Evolutionary conservation across 2,797 vertebrate species (phyloP), one percentile per base, ranked within the genome.

Genomic region (Lophura swinhoii): DNA sequence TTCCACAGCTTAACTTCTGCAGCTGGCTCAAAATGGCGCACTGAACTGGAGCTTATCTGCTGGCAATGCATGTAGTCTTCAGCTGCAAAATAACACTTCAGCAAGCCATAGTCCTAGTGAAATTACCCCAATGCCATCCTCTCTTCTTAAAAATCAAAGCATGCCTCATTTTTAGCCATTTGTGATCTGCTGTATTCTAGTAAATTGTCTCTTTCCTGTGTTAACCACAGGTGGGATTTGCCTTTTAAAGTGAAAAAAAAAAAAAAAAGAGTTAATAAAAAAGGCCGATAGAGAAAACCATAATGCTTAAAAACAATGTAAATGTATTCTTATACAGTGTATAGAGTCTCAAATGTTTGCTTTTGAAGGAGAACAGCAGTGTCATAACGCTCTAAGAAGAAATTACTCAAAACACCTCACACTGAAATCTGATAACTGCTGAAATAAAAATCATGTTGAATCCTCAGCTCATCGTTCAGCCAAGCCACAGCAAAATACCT

Each of bases 21-120:
- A 60, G 33, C 39, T 58, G n/a, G 10, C 26, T 82, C 0, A 0
- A 43, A 60, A 37, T 5, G 22, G 12, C 15, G 71, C 2, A 1
- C 66, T 62, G 66, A 64, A 14, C 11, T 64, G 48, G 14, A 41
- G 26, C 22, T 49, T 62, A 18, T 55, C 67, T 71, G 15, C 8
- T 71, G 24, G 13, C 80, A 63, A 68, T 51, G 43, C 9, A 28
- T 2, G 0, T 10, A 22, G 29, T 41, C 59, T 76, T 72, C 43
- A 56, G n/a, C 17, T 33, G 28, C 16, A 39, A 51, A 48, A 81
- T 5, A 62, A 72, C 53, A 22, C 26, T 35, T 49, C 22, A 20
- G 33, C 24, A 64, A 41, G 26, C 33, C 37, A 31, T 31, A 51
- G 21, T 29, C 29, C n/a, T 41, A 55, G 16, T 60, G 31, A 59